Evolutionary conservation across 2,888 invertebrate species (phyloP), one percentile per base, ranked within the genome.

Genomic region (Nephrotoma flavescens): DNA sequence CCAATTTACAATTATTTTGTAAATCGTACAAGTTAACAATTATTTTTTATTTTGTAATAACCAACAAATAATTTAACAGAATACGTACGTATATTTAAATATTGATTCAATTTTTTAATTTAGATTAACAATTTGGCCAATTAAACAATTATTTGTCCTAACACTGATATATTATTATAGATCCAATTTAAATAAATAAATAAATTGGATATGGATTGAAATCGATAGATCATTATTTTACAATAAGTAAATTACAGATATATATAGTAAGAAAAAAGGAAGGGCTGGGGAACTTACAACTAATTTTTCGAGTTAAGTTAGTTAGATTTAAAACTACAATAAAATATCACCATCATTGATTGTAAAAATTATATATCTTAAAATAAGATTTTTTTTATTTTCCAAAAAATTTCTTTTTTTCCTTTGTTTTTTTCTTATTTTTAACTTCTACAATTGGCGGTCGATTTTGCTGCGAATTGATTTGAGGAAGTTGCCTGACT

Each of bases 381-480:
- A 31, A 71, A 71, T 71, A 31, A 71, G 71, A 71, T 31, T 71
- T 71, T 31, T 7, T 9, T 71, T 71, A 71, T 71, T 71, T 71
- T 31, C 42, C 42, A n/a, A 84, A 42, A 84, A 84, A 84, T 84
- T 84, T 84, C 15, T 15, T 42, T 84, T 84, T 84, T 84, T 84
- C 84, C 9, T 84, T 84, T 42, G 84, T 42, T 84, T 84, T 84
- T 42, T 84, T 84, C 84, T 84, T 84, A 84, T 84, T 42, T 84
- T 84, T 84, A 6, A n/a, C 42, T 42, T 84, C 42, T n/a, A 42
- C 84, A 42, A 84, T 84, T 41, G 41, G 42, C 42, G 84, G 42
- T 84, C 84, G 42, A 84, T 84, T 84, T 42, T 84, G 42, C 42
- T 84, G 84, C 31, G 42, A n/a, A 42, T 84, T 12, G 12, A 41